These are phyloP conservation scores for Lucinisca nassula DNA, from an alignment of 2,888 invertebrate species.

Conservation along the genomic window DNA sequence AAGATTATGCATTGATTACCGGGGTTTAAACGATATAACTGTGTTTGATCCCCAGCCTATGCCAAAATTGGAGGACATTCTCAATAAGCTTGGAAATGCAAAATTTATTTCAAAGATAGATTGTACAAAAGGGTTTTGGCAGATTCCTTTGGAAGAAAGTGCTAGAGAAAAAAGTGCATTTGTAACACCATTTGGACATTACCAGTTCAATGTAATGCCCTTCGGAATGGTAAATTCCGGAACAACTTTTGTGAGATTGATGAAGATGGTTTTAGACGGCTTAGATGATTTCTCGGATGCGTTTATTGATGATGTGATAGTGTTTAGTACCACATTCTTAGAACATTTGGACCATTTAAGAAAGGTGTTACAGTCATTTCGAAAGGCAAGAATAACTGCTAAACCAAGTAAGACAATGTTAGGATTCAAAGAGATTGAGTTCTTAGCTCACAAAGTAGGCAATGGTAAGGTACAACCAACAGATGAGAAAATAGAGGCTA, in stretches of 20 bases:
- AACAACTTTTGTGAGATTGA: background rate
- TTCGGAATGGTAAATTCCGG: conserved; percentile 4
- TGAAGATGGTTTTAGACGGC: background rate
- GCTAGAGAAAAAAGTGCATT: too few relatives aligned
- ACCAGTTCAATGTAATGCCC: background rate
- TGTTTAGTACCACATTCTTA: background rate
- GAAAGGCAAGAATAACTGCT: conserved; percentile 7
- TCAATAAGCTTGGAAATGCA: conserved; percentile 21
- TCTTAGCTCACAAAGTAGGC: conserved; percentile 32
- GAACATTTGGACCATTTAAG: background rate
- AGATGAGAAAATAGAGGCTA: conserved; percentile 27
- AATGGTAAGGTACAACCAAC: conserved; percentile 10
- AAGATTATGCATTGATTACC: conserved; percentile 50
- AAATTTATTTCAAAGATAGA: conserved; percentile 40
- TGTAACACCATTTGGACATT: too few relatives aligned
- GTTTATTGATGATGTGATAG: background rate
- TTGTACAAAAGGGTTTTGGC: conserved; percentile 52
- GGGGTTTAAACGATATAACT: conserved; percentile 40
- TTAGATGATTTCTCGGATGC: background rate
- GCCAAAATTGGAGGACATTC: conserved; percentile 26
- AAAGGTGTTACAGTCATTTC: background rate
- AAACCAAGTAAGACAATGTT: conserved; percentile 36
- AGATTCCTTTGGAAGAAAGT: conserved; percentile 13
- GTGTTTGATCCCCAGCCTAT: conserved; percentile 51
- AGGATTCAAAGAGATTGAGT: conserved; percentile 29